Base-by-base conservation (phyloP, 2,113 vertebrate genomes). In the Gobiocypris rarus region DNA sequence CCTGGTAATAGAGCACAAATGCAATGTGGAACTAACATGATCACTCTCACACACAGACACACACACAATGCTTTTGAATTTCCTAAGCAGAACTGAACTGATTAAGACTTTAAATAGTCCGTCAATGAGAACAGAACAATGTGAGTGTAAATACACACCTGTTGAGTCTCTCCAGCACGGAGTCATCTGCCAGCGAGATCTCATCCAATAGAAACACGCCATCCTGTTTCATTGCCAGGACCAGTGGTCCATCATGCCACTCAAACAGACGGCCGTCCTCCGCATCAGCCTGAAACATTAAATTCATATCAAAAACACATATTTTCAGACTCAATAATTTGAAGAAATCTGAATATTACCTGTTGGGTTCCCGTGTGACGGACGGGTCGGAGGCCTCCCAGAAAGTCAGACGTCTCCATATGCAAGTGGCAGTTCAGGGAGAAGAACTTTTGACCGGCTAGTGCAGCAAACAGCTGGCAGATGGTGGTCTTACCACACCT, bases 401-500 rank as follows among this genome's bases (percentile, higher is more conserved):
- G 87, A 89, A 99, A 98, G 91, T 99, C 98, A 0, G 98, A 98
- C 0, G 98, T 99, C 91, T 99, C 98, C 97, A 98, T 97, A 87
- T 99, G 96, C 77, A 97, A 93, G 86, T 99, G 97, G 89, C 98
- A 99, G 75, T 97, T 99, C 58, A 99, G 94, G 0, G 96, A 95
- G 83, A 95, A 95, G 2, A 98, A 94, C 84, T 94, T 96, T 90
- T 95, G 96, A 83, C 94, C 91, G 19, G 91, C 86, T 83, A 99
- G 83, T 7, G 96, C 94, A 77, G 98, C 96, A 93, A 97, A 99
- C 82, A 99, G 86, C 91, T 99, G 98, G 85, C 98, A 99, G 89
- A 99, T 91, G 0, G 97, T 99, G 3, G 98, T 99, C 92, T 99
- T 99, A 28, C 98, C 98, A 94, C 97, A 99, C 76, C 97, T 99